Base-by-base conservation (phyloP, 1,140 invertebrate species). In the Apis laboriosa region DNA sequence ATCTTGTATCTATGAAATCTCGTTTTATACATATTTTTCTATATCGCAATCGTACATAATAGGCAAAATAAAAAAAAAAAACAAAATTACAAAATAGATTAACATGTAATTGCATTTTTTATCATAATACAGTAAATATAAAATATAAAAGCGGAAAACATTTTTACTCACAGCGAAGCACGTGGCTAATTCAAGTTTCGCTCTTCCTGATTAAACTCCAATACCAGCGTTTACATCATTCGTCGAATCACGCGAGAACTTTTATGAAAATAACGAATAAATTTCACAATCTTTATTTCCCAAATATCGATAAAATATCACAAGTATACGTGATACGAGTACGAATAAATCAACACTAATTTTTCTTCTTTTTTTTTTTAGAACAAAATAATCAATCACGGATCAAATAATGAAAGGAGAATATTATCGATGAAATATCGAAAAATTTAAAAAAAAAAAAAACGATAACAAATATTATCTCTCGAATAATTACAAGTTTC, bases 141-240 rank as follows among this genome's bases (percentile, higher is more conserved):
- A 58, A 34, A 43, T 60, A 73, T 43, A 58, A 58, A 34, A 43
- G 1, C 3, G 2, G 24, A 4, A 24, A 19, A 60, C 21, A 3
- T 13, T 5, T 43, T n/a, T 67, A 80, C 71, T 80, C 56, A 80
- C 79, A 56, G 24, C 28, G n/a, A 49, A 28, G 7, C 72, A 66
- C 71, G 70, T 56, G 72, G 34, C 24, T 53, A 43, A 66, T 24
- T 51, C 17, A 11, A 66, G 12, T 64, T 11, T 53, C n/a, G 5
- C 34, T n/a, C 53, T 49, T 4, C 19, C 1, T 17, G 58, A 55
- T 56, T 21, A 15, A 24, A 24, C 7, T 28, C 11, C 21, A 24
- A n/a, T 15, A 17, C 9, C 24, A n/a, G 8, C 64, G 53, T 75
- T 80, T 80, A 80, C 61, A 67, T 51, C n/a, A 63, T 28, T 28